phyloP scores from a whole-genome alignment of 2,797 vertebrate genomes.

The Poecilia wingei region DNA sequence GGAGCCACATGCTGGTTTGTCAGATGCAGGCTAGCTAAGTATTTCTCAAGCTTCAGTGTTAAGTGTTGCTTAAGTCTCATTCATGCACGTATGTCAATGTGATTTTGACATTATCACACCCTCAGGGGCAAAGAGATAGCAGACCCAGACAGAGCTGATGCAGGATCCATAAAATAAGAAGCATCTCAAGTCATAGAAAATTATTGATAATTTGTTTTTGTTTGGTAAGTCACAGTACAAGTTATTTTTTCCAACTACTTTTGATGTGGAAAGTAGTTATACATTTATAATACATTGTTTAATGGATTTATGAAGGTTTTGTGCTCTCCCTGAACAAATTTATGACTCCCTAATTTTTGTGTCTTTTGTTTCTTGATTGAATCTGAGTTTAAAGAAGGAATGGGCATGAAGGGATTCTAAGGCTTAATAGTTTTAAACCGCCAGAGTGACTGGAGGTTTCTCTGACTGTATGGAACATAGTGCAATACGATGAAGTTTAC shows the following conservation, averaged over 20 bases:
- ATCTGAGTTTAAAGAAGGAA: constrained; percentile 28
- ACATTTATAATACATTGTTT: neutral
- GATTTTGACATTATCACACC: constrained; percentile 53
- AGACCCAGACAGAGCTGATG: constrained; percentile 33
- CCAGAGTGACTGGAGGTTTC: neutral
- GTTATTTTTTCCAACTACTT: constrained; percentile 15
- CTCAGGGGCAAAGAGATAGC: constrained; percentile 41
- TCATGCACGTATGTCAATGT: constrained; percentile 20
- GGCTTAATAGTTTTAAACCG: neutral
- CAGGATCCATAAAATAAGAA: constrained; percentile 13
- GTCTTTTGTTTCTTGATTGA: constrained; percentile 29
- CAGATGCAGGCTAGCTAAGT: constrained; percentile 47
- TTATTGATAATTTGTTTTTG: neutral
- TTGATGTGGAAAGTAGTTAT: constrained; percentile 9
- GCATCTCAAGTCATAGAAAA: neutral
- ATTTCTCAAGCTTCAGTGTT: constrained; percentile 20
- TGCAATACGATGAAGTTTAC: neutral
- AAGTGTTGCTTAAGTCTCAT: constrained; percentile 21
- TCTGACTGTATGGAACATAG: neutral
- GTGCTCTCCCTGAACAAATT: constrained; percentile 14
- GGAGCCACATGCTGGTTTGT: constrained; percentile 59
- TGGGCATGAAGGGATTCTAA: neutral
- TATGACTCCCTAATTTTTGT: constrained; percentile 30
- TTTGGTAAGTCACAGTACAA: neutral
- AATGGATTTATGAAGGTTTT: constrained; percentile 12